phyloP scores from a whole-genome alignment of 2,113 vertebrate genomes.

The Hemiscyllium ocellatum region DNA sequence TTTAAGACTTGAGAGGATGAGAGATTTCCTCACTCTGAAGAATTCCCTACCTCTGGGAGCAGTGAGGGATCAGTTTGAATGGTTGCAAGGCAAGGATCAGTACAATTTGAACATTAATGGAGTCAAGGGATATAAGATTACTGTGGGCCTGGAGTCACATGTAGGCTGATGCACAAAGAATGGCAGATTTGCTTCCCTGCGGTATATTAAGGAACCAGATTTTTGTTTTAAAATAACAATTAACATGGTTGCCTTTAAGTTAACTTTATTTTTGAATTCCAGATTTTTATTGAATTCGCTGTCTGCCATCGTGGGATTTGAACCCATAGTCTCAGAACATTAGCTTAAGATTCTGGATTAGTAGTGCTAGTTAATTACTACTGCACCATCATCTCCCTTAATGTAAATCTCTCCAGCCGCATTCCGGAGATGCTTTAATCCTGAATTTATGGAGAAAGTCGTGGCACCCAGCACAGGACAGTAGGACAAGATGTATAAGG shows the following conservation, averaged over 20 bases:
- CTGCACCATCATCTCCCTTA: neutral
- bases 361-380: neutral
- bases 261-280: neutral
- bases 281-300: neutral
- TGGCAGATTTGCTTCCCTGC: too few relatives aligned
- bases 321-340: neutral
- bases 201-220: too few relatives aligned
- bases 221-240: neutral
- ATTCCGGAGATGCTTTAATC: neutral
- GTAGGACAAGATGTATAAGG: too few relatives aligned
- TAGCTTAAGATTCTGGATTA: neutral
- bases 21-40: neutral
- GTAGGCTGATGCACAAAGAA: neutral
- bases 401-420: neutral
- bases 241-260: neutral
- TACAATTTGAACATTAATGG: neutral
- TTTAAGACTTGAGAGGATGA: neutral
- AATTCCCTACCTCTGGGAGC: neutral
- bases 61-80: too few relatives aligned
- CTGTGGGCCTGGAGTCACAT: too few relatives aligned
- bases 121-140: neutral
- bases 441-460: neutral
- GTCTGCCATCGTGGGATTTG: neutral
- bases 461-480: too few relatives aligned
- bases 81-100: neutral